These are phyloP conservation scores for Sylvia atricapilla DNA, from an alignment of 2,113 vertebrate species.

Conservation along the genomic window DNA sequence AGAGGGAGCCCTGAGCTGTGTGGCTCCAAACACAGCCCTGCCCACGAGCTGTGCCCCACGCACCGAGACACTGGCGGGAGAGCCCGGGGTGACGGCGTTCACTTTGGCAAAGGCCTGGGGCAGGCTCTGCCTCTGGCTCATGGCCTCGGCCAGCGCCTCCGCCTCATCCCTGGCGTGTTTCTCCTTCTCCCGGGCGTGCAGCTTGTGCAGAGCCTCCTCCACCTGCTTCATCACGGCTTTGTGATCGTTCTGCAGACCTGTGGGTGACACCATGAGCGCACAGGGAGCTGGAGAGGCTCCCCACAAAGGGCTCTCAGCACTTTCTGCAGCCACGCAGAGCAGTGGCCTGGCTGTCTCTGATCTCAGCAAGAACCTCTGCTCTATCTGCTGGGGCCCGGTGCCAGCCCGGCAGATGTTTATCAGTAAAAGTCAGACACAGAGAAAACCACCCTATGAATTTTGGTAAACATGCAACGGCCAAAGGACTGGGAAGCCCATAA, in stretches of 20 bases:
- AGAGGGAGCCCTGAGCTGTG: background rate
- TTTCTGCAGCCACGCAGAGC: accelerated
- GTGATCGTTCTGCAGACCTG: slow-evolving; percentile 96
- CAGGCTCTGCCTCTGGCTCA: slow-evolving; percentile 55
- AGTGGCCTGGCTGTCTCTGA: background rate
- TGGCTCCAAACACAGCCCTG: no score
- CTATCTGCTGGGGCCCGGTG: background rate
- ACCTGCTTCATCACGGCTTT: slow-evolving; percentile 92
- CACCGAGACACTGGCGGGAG: slow-evolving; percentile 86
- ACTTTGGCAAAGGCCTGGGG: slow-evolving; percentile 83
- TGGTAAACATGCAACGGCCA: background rate
- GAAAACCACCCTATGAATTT: background rate
- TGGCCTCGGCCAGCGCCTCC: slow-evolving; percentile 67
- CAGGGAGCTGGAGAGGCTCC: background rate
- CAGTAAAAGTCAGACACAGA: background rate
- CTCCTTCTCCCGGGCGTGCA: slow-evolving; percentile 88
- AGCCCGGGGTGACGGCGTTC: slow-evolving; percentile 82
- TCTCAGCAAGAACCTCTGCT: background rate
- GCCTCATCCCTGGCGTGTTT: slow-evolving; percentile 81
- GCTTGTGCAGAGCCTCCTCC: slow-evolving; percentile 89
- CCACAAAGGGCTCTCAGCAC: background rate
- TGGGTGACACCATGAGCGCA: background rate
- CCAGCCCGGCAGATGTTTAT: background rate
- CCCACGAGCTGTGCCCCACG: accelerated
- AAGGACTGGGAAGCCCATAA: accelerated